Evolutionary conservation across 2,888 invertebrate genomes (phyloP), one percentile per base, ranked within the genome.

Genomic region (Osmoderma eremita): DNA sequence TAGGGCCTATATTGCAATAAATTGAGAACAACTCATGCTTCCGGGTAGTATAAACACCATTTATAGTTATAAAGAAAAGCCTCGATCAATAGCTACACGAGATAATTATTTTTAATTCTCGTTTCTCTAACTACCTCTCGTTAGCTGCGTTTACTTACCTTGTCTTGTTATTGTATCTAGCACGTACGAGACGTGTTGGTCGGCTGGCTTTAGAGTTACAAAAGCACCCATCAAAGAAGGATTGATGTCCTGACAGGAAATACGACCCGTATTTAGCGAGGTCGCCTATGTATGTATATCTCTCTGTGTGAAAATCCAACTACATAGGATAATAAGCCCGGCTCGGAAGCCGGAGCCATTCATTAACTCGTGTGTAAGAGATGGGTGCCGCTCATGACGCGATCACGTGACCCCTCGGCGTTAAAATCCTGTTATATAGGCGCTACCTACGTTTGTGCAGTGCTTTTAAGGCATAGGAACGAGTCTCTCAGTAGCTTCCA

Each of bases 391-490:
- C 45, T 45, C 15, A 15, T 17, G 45, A 42, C 24, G 20, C 30
- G 45, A 30, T 61, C 58, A 61, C 45, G 42, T 61, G 58, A 61
- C 45, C 45, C 3, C 17, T 45, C 24, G n/a, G 45, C 30, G 30
- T 45, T 61, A 38, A 53, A 53, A 53, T 36, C 53, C 38, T 38
- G 53, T 3, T 53, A 30, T 30, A 30, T 30, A 53, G 13, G 12
- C n/a, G n/a, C 50, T 50, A 22, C 50, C 22, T 50, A 50, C 24
- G 24, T 30, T 30, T 30, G 10, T 30, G 30, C 6, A 30, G 30
- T 1, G 30, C 6, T 30, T 30, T 8, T 6, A 5, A 8, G 6
- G 30, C 5, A 30, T 30, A 30, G 30, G 6, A 6, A 30, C 30
- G 30, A 30, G 30, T 30, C 10, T n/a, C n/a, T 30, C 8, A 10